A percentile compares a stretch with the other conserved stretches of the same genome.
These are phyloP conservation scores for Forpus xanthops DNA, from an alignment of 2,797 vertebrate species.

Conservation along the genomic window DNA sequence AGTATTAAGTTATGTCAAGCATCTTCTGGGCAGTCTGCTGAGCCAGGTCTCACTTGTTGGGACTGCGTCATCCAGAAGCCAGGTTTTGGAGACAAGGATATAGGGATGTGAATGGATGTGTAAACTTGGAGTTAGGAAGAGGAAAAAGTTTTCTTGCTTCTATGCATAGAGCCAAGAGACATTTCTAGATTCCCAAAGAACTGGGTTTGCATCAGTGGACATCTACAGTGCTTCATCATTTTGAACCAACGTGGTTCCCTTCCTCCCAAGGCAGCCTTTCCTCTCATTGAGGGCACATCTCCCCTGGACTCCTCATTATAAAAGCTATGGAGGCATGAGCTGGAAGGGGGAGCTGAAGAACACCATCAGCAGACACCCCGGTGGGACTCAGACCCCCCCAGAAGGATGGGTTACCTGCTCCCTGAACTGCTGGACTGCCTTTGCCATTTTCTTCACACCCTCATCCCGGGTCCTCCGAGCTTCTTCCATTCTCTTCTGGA, in stretches of 20 bases:
- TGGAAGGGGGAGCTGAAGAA: not conserved
- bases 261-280: not conserved
- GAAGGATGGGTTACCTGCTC: conserved; percentile 20
- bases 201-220: not conserved
- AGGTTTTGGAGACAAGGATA: not conserved
- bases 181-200: not conserved
- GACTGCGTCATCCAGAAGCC: not conserved
- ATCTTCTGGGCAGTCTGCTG: not conserved
- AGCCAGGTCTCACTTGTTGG: not conserved
- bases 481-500: conserved; percentile 50
- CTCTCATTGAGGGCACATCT: not conserved
- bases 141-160: not conserved
- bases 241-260: not conserved
- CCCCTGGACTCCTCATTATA: not conserved
- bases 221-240: not conserved
- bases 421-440: conserved; percentile 50
- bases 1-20: not conserved
- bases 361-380: not conserved
- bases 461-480: not conserved
- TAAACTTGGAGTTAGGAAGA: not conserved
- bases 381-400: not conserved
- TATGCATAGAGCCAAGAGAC: not conserved
- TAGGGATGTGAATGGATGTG: not conserved
- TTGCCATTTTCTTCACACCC: conserved; percentile 45
- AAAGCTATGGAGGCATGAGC: not conserved